Base-by-base conservation (phyloP, 2,797 vertebrate species). In the Cryptoblepharus egeriae region DNA sequence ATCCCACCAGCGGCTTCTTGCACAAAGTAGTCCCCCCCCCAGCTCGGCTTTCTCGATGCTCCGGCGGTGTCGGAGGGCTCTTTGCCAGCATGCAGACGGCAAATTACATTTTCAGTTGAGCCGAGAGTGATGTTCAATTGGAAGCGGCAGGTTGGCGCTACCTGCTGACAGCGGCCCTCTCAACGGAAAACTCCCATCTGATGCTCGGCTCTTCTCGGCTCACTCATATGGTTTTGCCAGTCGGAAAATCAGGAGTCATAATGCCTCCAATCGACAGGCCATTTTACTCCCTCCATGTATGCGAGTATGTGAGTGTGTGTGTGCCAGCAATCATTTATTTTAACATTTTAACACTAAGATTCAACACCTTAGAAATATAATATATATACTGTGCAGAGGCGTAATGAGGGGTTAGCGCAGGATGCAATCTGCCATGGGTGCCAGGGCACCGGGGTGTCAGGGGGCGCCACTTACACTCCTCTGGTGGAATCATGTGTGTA, bases 121-220 rank as follows among this genome's bases (percentile, higher is more conserved):
- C 70, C n/a, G 63, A 35, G 32, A 39, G 30, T 39, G 39, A 30
- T 64, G 67, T 71, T 28, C 64, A 81, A 77, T 85, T 81, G 49
- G 67, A 81, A 76, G 12, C 12, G 60, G 83, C 79, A 72, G 72
- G 32, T 63, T 7, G 5, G 24, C 52, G 63, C 57, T 60, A 28
- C 71, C 83, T 80, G 83, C 83, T 72, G 78, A 72, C 75, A 75
- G 75, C n/a, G 42, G 22, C 32, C 45, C 30, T 55, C 80, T 82
- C 24, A 7, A 73, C 37, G 52, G 57, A 71, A 68, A 60, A 26
- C 76, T 52, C 16, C 26, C 42, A 8, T 57, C 49, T 35, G 32
- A 57, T 2, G 61, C 15, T 4, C 12, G 28, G 64, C 7, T 79
- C 16, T 55, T 15, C 24, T 6, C 1, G 20, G 35, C 79, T 65